phyloP scores from a whole-genome alignment of 2,797 vertebrate genomes.

The Alauda arvensis region DNA sequence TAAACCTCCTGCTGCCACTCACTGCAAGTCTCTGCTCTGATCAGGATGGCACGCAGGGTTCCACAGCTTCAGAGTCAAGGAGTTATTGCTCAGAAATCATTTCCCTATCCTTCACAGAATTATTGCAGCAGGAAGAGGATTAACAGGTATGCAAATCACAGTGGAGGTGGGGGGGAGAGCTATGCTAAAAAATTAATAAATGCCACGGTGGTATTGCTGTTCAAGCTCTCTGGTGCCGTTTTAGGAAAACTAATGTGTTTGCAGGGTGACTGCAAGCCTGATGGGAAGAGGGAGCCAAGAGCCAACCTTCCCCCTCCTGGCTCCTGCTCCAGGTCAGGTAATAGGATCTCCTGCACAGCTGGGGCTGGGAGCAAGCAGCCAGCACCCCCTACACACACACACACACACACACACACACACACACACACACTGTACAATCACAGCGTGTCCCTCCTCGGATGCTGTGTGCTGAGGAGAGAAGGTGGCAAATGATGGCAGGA shows the following conservation, averaged over 20 bases:
- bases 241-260: conserved; percentile 16
- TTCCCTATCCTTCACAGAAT: conserved; percentile 23
- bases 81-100: conserved; percentile 5
- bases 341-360: background rate
- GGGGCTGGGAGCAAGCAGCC: background rate
- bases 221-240: background rate
- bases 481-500: background rate
- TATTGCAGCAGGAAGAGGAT: conserved; percentile 43
- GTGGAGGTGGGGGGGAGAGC: background rate
- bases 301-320: background rate
- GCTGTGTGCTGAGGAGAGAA: background rate
- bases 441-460: fast-evolving
- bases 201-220: background rate
- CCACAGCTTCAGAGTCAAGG: background rate
- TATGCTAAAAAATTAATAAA: conserved; percentile 48
- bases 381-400: background rate
- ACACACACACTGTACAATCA: background rate
- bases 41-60: background rate
- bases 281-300: background rate
- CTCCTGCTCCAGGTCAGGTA: background rate
- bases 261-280: background rate
- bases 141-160: conserved; percentile 44
- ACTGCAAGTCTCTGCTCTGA: background rate
- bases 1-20: background rate
- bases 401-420: background rate